Conservation (phyloP, 2,113 vertebrate genomes). For the Platycercus adscitus region DNA sequence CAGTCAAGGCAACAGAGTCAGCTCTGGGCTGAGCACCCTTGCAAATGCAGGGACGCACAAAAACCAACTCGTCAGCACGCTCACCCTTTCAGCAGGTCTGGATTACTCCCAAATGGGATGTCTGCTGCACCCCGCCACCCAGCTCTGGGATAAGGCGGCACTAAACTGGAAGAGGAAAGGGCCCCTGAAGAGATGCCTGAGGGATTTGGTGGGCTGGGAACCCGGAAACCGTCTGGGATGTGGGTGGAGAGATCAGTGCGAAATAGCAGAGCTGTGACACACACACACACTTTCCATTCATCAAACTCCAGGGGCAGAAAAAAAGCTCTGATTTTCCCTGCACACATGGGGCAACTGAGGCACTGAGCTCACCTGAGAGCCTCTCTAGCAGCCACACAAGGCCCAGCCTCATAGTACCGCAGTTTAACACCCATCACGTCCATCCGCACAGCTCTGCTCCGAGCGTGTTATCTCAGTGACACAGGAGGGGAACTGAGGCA, state of each 20-base stretch:
- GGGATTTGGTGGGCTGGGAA: constrained; percentile 75
- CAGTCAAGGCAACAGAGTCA: constrained; percentile 33
- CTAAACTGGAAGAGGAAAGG: constrained; percentile 69
- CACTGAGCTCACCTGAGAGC: constrained; percentile 18
- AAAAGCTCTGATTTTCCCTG: constrained; percentile 29
- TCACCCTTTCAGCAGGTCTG: constrained; percentile 33
- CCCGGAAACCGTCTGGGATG: constrained; percentile 79
- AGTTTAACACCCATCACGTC: neutral
- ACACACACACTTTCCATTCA: constrained; percentile 72
- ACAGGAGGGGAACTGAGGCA: neutral
- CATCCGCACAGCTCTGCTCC: neutral
- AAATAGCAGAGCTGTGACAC: constrained; percentile 73
- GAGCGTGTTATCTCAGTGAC: neutral
- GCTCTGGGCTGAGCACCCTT: constrained; percentile 45
- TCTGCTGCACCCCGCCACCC: constrained; percentile 52
- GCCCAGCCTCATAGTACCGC: neutral
- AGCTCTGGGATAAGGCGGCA: constrained; percentile 67
- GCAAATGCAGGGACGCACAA: constrained; percentile 20
- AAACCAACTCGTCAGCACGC: constrained; percentile 31
- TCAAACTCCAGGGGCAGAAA: constrained; percentile 59
- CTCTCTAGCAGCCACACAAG: neutral
- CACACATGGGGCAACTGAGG: constrained; percentile 64
- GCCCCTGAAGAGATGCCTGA: constrained; percentile 74
- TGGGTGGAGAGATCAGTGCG: constrained; percentile 65
- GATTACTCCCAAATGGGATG: constrained; percentile 55